These are phyloP conservation scores for Drosophila oshimai DNA, from an alignment of 1,140 invertebrate genomes.

Conservation along the genomic window DNA sequence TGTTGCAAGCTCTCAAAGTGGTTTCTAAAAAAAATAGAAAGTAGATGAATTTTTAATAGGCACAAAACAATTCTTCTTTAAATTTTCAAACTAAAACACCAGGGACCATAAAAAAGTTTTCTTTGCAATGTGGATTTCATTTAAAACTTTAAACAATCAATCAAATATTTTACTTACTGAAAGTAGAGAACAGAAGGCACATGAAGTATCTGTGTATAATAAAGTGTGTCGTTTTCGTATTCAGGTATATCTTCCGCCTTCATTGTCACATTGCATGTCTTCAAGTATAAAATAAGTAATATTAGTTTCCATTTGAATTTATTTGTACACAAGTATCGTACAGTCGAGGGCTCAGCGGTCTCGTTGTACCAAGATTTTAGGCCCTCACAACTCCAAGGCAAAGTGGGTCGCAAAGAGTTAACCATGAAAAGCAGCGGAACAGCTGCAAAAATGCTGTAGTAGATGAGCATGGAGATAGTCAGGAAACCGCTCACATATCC, in stretches of 20 bases:
- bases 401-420: constrained; percentile 55
- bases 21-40: constrained; percentile 4
- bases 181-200: constrained; percentile 68
- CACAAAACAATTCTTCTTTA: neutral
- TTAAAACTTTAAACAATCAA: no score
- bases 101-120: neutral
- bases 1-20: constrained; percentile 16
- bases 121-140: no score
- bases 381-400: constrained; percentile 75
- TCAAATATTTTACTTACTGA: constrained; percentile 27
- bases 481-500: constrained; percentile 65
- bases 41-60: neutral
- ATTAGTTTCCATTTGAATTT: no score
- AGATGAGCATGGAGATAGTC: constrained; percentile 47
- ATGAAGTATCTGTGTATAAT: neutral
- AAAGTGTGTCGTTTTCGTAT: neutral
- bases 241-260: neutral
- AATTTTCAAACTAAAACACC: neutral
- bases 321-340: neutral
- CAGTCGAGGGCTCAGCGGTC: constrained; percentile 1
- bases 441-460: constrained; percentile 61
- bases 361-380: constrained; percentile 8
- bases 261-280: constrained; percentile 32
- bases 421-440: constrained; percentile 67
- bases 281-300: no score